Percentiles rank a stretch among this genome's conserved stretches.
Conservation (phyloP, 2,797 vertebrate species). For the Taenioides sp. region DNA sequence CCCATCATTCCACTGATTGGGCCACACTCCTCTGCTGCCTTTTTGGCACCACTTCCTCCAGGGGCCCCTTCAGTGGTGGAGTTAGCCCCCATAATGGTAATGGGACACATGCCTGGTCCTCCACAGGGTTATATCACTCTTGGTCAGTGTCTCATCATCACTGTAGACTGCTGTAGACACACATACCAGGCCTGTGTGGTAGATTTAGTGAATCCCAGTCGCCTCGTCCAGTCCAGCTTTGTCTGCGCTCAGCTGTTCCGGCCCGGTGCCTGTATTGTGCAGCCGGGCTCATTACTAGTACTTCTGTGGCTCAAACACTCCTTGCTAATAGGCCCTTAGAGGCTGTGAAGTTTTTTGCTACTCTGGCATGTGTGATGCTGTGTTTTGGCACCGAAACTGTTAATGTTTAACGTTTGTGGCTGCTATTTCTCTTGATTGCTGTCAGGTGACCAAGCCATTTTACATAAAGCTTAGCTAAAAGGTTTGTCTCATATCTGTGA, state of each 20-base stretch:
- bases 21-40: slow-evolving; percentile 72
- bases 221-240: slow-evolving; percentile 65
- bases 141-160: slow-evolving; percentile 19
- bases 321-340: slow-evolving; percentile 74
- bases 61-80: slow-evolving; percentile 66
- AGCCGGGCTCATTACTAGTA: slow-evolving; percentile 81
- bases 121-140: slow-evolving; percentile 25
- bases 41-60: slow-evolving; percentile 72
- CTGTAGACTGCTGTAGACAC: slow-evolving; percentile 28
- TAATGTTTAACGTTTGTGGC: slow-evolving; percentile 67
- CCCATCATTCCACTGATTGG: slow-evolving; percentile 72
- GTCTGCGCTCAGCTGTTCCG: slow-evolving; percentile 80
- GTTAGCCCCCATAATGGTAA: slow-evolving; percentile 66
- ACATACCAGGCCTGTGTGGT: slow-evolving; percentile 54
- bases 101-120: slow-evolving; percentile 63
- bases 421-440: slow-evolving; percentile 40
- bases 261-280: slow-evolving; percentile 84
- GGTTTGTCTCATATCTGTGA: slow-evolving; percentile 31
- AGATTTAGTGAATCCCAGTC: slow-evolving; percentile 73
- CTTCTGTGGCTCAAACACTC: slow-evolving; percentile 74
- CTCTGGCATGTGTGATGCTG: slow-evolving; percentile 51
- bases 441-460: slow-evolving; percentile 46
- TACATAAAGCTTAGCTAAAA: slow-evolving; percentile 33
- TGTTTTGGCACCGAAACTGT: slow-evolving; percentile 54
- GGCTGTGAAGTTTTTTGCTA: slow-evolving; percentile 57